These are phyloP conservation scores for Noctua pronuba DNA, from an alignment of 2,888 invertebrate species.

Conservation along the genomic window DNA sequence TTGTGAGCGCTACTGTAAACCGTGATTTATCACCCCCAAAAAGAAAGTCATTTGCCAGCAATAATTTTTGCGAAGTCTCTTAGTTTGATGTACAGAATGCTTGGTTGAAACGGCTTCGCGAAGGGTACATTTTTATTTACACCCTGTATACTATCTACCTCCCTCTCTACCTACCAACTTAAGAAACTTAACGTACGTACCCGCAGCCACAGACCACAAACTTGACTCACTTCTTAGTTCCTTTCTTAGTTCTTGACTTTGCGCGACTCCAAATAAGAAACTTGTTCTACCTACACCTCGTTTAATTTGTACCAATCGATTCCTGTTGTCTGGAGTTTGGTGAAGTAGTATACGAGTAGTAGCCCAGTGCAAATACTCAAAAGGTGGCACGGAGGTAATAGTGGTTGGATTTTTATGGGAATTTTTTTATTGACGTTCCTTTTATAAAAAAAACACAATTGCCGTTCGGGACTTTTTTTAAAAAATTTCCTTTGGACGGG, in stretches of 20 bases:
- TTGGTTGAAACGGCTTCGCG: not conserved
- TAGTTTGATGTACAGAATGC: not conserved
- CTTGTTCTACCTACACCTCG: constrained; percentile 47
- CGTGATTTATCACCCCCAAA: not conserved
- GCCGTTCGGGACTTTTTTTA: no score
- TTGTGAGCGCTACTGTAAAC: not conserved
- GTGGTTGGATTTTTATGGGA: not conserved
- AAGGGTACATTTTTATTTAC: not conserved
- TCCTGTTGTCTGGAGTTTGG: constrained; percentile 19
- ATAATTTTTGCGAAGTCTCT: not conserved
- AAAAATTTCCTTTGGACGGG: no score
- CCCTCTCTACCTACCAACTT: not conserved
- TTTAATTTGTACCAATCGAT: constrained; percentile 45
- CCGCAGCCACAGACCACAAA: constrained; percentile 56
- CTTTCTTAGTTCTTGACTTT: constrained; percentile 53
- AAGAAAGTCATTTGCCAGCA: not conserved
- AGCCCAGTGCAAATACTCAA: not conserved
- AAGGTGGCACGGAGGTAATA: not conserved
- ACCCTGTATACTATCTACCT: not conserved
- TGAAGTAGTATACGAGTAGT: not conserved
- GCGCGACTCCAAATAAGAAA: constrained; percentile 60
- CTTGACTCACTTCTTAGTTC: constrained; percentile 57
- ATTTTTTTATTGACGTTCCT: not conserved
- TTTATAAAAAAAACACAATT: no score
- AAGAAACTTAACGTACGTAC: constrained; percentile 35